Conservation (phyloP, 2,113 vertebrate genomes). For the Pongo abelii region DNA sequence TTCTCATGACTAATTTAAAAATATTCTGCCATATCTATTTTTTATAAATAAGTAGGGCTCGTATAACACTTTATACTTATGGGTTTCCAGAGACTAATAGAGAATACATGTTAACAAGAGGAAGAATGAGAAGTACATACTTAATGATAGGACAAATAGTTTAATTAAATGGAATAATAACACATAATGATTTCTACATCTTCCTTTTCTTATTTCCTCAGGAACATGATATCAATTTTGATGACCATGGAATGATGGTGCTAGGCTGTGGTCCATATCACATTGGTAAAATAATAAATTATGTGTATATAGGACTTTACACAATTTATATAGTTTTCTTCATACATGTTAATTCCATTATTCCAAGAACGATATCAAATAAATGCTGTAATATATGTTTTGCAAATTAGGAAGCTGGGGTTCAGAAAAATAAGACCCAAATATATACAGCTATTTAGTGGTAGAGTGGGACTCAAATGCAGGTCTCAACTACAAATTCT, state of each 20-base stretch:
- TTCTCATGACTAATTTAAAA: not conserved
- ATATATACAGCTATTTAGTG: not conserved
- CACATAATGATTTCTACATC: not conserved
- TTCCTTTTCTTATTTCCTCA: constrained; percentile 68
- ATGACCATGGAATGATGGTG: constrained; percentile 94
- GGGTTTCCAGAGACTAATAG: not conserved
- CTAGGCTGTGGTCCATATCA: constrained; percentile 97
- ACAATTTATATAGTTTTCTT: not conserved
- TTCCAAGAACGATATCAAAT: not conserved
- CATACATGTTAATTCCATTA: not conserved
- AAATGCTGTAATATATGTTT: not conserved
- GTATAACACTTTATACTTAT: not conserved
- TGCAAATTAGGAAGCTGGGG: not conserved
- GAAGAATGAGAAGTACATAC: not conserved
- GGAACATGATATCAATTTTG: constrained; percentile 96
- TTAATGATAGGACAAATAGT: not conserved
- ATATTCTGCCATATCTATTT: not conserved
- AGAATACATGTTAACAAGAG: not conserved
- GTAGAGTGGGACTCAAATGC: not conserved
- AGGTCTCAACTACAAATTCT: not conserved
- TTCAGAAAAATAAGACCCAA: not conserved
- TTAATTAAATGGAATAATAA: not conserved
- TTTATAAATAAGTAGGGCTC: not conserved
- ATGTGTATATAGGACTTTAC: not conserved
- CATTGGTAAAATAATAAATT: constrained; percentile 89